A percentile compares a stretch with the other conserved stretches of the same genome.
Evolutionary conservation across 2,888 invertebrate genomes (phyloP).

Genomic region (Xiphydria camelus): DNA sequence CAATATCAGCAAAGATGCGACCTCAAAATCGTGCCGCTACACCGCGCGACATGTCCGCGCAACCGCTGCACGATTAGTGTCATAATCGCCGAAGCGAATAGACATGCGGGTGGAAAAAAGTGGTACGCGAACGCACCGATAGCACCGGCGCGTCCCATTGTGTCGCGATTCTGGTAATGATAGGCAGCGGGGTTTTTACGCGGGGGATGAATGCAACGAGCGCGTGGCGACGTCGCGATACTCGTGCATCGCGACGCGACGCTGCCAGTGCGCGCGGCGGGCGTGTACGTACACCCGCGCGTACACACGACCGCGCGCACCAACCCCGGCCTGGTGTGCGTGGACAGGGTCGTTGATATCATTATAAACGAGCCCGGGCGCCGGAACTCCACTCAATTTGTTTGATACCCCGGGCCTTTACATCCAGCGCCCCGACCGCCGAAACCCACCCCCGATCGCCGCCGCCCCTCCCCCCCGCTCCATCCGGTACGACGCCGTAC

Average conservation of each 20-base stretch:
- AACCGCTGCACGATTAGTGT: no score
- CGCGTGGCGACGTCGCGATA: not conserved
- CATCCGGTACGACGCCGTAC: conserved; percentile 32
- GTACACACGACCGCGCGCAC: no score
- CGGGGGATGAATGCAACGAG: not conserved
- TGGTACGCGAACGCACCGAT: not conserved
- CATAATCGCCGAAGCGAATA: no score
- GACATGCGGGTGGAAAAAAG: no score
- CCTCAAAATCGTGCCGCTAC: no score
- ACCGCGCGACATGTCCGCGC: no score
- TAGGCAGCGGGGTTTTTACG: not conserved
- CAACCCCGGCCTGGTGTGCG: no score
- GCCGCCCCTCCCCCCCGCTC: conserved; percentile 5
- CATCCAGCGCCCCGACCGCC: conserved; percentile 21
- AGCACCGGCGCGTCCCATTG: not conserved
- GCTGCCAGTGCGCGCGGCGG: no score
- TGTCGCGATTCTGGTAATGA: not conserved
- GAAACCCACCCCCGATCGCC: conserved; percentile 8
- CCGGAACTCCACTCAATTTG: conserved; percentile 46
- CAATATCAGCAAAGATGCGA: no score
- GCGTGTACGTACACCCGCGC: no score
- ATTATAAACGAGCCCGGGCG: conserved; percentile 43
- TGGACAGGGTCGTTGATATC: conserved; percentile 31
- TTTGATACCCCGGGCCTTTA: conserved; percentile 38
- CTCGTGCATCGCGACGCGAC: no score